phyloP scores from a whole-genome alignment of 2,797 vertebrate genomes.

The Eleutherodactylus coqui region DNA sequence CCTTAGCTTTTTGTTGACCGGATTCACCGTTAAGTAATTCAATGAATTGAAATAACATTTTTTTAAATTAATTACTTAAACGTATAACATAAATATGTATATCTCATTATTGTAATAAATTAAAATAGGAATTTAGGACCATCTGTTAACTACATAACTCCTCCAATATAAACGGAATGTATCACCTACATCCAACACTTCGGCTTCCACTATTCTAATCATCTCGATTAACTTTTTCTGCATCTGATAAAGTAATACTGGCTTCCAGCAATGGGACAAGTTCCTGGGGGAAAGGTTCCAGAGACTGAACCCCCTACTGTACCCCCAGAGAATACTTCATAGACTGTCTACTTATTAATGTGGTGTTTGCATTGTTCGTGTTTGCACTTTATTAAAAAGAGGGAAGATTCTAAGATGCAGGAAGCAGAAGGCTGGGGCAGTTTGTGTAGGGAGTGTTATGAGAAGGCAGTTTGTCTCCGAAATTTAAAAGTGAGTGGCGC shows the following conservation, averaged over 20 bases:
- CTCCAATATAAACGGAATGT: neutral
- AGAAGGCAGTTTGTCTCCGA: too few species aligned
- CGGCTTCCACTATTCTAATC: neutral
- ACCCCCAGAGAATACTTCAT: too few species aligned
- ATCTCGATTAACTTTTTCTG: neutral
- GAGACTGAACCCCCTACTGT: too few species aligned
- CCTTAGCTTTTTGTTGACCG: neutral
- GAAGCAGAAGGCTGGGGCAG: too few species aligned
- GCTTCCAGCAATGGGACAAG: neutral
- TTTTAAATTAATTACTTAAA: neutral
- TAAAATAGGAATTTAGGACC: slow-evolving; percentile 19
- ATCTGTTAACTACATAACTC: slow-evolving; percentile 21
- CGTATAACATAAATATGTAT: slow-evolving; percentile 40
- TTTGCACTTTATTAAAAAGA: too few species aligned
- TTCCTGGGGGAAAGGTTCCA: neutral
- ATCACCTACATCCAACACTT: neutral
- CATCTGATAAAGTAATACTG: neutral
- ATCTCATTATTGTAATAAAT: slow-evolving; percentile 30
- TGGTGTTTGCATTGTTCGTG: too few species aligned
- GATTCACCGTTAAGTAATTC: neutral
- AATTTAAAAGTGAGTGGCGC: too few species aligned
- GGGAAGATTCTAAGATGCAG: too few species aligned
- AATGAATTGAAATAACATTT: neutral
- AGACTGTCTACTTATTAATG: too few species aligned
- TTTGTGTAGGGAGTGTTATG: too few species aligned